Evolutionary conservation across 2,888 invertebrate genomes (phyloP), one percentile per base, ranked within the genome.

Genomic region (Drosophila fungiperda): DNA sequence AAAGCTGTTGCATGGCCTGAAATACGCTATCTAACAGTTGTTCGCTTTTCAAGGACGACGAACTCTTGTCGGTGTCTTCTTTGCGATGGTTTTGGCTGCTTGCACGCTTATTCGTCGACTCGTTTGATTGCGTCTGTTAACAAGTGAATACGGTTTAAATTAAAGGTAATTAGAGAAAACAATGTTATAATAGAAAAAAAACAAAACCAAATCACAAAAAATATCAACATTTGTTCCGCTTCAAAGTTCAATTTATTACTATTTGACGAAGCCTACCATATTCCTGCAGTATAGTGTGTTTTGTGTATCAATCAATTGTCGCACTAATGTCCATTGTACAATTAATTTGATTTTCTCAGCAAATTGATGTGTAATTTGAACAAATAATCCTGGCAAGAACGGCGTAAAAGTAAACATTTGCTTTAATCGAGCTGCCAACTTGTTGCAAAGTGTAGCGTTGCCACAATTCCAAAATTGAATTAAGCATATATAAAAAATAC

Each of bases 261-360:
- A n/a, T 53, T 42, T 50, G 17, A 26, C 12, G 23, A 49, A 49
- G 40, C 63, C n/a, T 52, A 82, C 83, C 81, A 82, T 83, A 29
- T 61, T 74, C n/a, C 35, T n/a, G n/a, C 29, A 23, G 53, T 67
- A 2, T 38, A 15, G 1, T 23, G 29, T 49, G 45, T 50, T 57
- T 48, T 9, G 36, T 65, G 12, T n/a, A 20, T 62, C 49, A 69
- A 45, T 40, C 6, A 32, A 26, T 23, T 17, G n/a, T 15, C 32
- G 48, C 57, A 52, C 38, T 38, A 29, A 55, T 54, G 48, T 33
- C 45, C 49, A 66, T 68, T 59, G 73, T 66, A 48, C 20, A 38
- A 12, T 38, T 45, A 1, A 58, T 42, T 17, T 20, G 1, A 49
- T 40, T 36, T 33, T 36, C 5, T 2, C 9, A 53, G 23, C 17